A percentile compares a stretch with the other conserved stretches of the same genome.
phyloP scores from a whole-genome alignment of 2,888 invertebrate genomes.

The Trissolcus japonicus region DNA sequence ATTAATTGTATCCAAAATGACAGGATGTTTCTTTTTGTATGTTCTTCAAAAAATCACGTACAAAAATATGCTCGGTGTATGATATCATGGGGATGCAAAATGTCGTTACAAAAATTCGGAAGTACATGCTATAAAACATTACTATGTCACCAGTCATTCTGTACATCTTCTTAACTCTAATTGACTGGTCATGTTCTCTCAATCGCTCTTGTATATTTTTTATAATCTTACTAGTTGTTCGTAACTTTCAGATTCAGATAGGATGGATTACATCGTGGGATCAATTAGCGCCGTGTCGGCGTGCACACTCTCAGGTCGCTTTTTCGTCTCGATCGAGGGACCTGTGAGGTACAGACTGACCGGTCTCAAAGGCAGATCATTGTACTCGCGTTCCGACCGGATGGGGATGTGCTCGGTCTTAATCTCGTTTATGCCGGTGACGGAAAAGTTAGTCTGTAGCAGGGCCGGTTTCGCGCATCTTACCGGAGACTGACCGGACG shows the following conservation, averaged over 20 bases:
- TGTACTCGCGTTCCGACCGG: slow-evolving; percentile 23
- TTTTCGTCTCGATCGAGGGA: slow-evolving; percentile 61
- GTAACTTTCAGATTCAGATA: not conserved
- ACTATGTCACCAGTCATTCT: slow-evolving; percentile 3
- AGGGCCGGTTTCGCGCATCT: slow-evolving; percentile 63
- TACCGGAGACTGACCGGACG: slow-evolving; percentile 66
- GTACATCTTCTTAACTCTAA: too few relatives aligned
- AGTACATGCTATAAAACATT: slow-evolving; percentile 27
- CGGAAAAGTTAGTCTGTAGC: slow-evolving; percentile 71
- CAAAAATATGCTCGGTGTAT: slow-evolving; percentile 30
- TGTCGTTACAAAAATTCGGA: slow-evolving; percentile 33
- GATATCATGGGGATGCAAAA: slow-evolving; percentile 32
- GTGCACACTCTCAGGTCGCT: slow-evolving; percentile 62
- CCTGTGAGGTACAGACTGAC: slow-evolving; percentile 66
- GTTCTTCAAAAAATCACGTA: slow-evolving; percentile 20
- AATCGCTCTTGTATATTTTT: not conserved
- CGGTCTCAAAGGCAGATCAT: slow-evolving; percentile 61
- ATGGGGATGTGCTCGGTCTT: slow-evolving; percentile 62
- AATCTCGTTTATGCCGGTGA: slow-evolving; percentile 69
- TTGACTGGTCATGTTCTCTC: too few relatives aligned
- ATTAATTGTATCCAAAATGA: slow-evolving; percentile 9
- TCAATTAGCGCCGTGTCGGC: slow-evolving; percentile 66
- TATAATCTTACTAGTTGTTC: not conserved
- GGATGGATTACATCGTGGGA: slow-evolving; percentile 39
- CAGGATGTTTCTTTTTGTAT: not conserved